A percentile compares a stretch with the other conserved stretches of the same genome.
Conservation (phyloP, 1,140 invertebrate genomes). For the Anastrepha ludens region DNA sequence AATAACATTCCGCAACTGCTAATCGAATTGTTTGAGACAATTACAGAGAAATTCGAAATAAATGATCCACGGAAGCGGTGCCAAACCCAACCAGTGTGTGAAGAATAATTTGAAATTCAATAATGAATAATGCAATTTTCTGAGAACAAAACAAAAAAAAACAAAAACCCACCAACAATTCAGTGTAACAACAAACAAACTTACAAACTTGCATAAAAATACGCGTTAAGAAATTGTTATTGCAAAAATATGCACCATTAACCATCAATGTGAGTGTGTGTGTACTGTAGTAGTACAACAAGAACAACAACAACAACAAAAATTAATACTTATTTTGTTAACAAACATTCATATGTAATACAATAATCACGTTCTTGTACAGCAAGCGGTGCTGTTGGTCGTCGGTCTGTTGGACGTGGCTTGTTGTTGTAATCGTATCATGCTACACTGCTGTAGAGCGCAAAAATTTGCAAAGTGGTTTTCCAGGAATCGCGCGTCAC, state of each 20-base stretch:
- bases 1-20: not conserved
- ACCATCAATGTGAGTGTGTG: not conserved
- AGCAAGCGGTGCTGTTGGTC: not conserved
- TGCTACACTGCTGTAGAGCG: not conserved
- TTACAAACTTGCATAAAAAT: no score
- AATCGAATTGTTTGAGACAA: slow-evolving; percentile 27
- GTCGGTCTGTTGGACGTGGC: not conserved
- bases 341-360: slow-evolving; percentile 31
- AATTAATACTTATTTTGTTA: slow-evolving; percentile 15
- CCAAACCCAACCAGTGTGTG: not conserved
- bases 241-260: slow-evolving; percentile 19
- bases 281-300: not conserved
- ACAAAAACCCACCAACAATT: not conserved
- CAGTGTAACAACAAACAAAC: not conserved
- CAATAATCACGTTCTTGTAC: slow-evolving; percentile 14
- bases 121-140: slow-evolving; percentile 47
- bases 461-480: slow-evolving; percentile 56
- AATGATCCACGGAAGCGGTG: not conserved
- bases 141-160: not conserved
- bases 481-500: slow-evolving; percentile 56
- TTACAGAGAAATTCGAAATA: slow-evolving; percentile 37
- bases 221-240: not conserved
- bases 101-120: slow-evolving; percentile 43
- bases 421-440: slow-evolving; percentile 19
- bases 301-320: not conserved